These are phyloP conservation scores for Monochamus saltuarius DNA, from an alignment of 1,140 invertebrate genomes.

Conservation along the genomic window DNA sequence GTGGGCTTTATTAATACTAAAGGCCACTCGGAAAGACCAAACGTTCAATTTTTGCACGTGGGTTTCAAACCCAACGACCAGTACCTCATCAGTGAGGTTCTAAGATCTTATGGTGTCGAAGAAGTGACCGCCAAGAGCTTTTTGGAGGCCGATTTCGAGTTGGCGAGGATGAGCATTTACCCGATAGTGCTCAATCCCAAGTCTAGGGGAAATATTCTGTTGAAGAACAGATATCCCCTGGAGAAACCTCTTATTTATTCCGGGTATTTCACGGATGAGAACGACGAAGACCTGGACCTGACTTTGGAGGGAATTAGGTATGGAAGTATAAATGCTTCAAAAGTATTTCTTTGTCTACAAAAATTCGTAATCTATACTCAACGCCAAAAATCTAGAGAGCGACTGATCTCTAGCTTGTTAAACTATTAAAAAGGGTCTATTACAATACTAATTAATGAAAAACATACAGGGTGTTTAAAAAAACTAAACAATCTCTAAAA, in stretches of 20 bases:
- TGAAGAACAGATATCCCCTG: slow-evolving; percentile 61
- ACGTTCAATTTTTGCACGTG: slow-evolving; percentile 44
- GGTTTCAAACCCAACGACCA: slow-evolving; percentile 48
- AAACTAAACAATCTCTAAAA: no score
- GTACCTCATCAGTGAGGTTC: slow-evolving; percentile 15
- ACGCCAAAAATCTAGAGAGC: no score
- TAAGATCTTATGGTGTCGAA: slow-evolving; percentile 11
- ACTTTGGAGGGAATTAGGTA: slow-evolving; percentile 53
- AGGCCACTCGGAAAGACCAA: slow-evolving; percentile 33
- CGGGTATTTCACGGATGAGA: slow-evolving; percentile 61
- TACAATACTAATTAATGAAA: no score
- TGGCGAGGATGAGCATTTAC: slow-evolving; percentile 37
- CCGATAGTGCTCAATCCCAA: slow-evolving; percentile 73
- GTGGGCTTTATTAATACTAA: slow-evolving; percentile 31
- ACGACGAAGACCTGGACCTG: slow-evolving; percentile 53
- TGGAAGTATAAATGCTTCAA: no score
- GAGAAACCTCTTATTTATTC: slow-evolving; percentile 69
- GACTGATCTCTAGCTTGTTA: no score
- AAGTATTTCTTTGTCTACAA: no score
- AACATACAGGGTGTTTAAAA: no score
- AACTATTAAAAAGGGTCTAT: no score
- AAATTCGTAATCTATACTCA: no score
- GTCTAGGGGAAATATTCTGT: slow-evolving; percentile 59
- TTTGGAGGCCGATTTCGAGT: slow-evolving; percentile 17
- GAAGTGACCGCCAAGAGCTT: slow-evolving; percentile 15